Evolutionary conservation across 2,113 vertebrate genomes (phyloP).

Genomic region (Prolemur simus): DNA sequence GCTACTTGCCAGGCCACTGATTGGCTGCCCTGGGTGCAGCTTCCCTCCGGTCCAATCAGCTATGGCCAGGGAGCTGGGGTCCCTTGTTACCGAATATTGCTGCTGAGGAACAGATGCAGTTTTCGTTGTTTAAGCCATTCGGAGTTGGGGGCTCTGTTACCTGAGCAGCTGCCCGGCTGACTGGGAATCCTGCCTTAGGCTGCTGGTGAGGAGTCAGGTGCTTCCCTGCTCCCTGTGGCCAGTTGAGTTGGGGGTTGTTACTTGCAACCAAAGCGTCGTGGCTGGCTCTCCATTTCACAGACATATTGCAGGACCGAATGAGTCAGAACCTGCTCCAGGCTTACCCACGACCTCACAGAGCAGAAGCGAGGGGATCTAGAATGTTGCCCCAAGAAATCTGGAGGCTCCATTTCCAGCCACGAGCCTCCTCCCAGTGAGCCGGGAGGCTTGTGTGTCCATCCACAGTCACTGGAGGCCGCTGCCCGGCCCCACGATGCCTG

Average conservation of each 20-base stretch:
- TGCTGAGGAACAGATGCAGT: background rate
- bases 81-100: background rate
- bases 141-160: background rate
- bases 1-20: background rate
- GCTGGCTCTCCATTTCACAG: background rate
- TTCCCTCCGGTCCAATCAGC: background rate
- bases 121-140: background rate
- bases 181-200: background rate
- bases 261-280: background rate
- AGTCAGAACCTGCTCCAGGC: background rate
- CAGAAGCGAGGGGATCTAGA: background rate
- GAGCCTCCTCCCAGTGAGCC: background rate
- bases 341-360: background rate
- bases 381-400: background rate
- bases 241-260: background rate
- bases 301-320: background rate
- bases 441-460: background rate
- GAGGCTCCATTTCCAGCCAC: background rate
- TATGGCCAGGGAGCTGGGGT: background rate
- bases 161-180: background rate
- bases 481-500: background rate
- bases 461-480: background rate
- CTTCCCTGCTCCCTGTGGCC: background rate
- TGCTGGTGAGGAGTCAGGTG: background rate
- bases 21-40: background rate